phyloP scores from a whole-genome alignment of 2,797 vertebrate species.

The Phylloscopus collybita region DNA sequence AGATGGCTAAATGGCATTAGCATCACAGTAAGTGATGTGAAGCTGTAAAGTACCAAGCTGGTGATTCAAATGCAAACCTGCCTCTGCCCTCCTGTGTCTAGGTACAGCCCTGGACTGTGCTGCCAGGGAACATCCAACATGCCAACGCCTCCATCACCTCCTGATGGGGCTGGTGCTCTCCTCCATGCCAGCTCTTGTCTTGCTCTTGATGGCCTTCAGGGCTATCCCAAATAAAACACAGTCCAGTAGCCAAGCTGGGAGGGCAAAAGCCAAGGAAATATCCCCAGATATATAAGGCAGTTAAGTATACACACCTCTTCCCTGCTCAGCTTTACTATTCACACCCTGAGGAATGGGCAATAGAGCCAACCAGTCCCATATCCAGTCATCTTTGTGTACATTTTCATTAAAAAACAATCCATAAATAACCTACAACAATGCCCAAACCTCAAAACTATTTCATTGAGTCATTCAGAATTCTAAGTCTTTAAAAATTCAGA shows the following conservation, averaged over 20 bases:
- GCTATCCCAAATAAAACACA: neutral
- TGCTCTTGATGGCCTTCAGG: neutral
- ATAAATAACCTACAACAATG: neutral
- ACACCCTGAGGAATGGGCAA: neutral
- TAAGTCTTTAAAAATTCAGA: neutral
- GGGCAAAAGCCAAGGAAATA: neutral
- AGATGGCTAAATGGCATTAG: neutral
- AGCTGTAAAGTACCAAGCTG: neutral
- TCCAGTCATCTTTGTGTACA: neutral
- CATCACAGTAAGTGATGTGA: neutral
- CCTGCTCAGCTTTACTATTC: neutral
- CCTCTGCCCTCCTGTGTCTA: neutral
- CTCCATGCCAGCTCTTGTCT: neutral
- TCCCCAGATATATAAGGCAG: neutral
- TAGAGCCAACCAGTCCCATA: neutral
- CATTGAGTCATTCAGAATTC: neutral
- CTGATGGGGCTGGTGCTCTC: neutral
- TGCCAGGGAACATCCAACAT: neutral
- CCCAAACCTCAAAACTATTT: neutral
- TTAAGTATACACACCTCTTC: neutral
- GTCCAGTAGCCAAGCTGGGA: neutral
- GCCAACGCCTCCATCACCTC: neutral
- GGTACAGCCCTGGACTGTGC: accelerated
- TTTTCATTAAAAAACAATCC: neutral
- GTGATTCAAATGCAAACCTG: neutral